Base-by-base conservation (phyloP, 30 jellyfish, hydroid and myxozoan species). In the Cassiopea andromeda region DNA sequence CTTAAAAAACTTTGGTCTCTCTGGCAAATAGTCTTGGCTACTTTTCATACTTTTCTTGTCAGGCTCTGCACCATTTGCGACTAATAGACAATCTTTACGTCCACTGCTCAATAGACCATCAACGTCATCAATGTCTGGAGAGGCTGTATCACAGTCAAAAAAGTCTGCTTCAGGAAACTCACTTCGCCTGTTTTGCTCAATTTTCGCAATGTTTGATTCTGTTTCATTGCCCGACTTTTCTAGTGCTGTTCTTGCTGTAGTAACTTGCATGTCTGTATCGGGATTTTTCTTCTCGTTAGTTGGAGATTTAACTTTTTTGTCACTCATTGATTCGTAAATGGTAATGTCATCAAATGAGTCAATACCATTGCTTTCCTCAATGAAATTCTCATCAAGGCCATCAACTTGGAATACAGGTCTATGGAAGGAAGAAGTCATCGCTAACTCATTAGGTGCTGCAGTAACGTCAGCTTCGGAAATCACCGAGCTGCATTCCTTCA, bases 321-420 rank as follows among this genome's bases (percentile, higher is more conserved):
- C 64, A 54, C 12, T 54, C 10, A 0, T 54, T 54, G 79, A 16
- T 16, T 70, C 79, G 79, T 70, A 70, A 43, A 70, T 70, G 50
- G 79, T 70, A 43, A 70, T 10, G 7, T 70, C 79, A 18, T 70
- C 79, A 70, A 70, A 1, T 5, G 79, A 70, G 16, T 70, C 79
- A 70, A n/a, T 7, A 6, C 0, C 54, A 8, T 0, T 54, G 64
- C 12, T 54, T 1, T 70, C 15, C 54, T 70, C 4, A 16, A 15
- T 2, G 15, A n/a, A 70, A 0, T 43, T 70, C 2, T 10, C 50
- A 16, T 70, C 79, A 12, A 70, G 27, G 50, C 1, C 10, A 43
- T 5, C 0, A 38, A 0, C n/a, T 5, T 38, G 7, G 54, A 70
- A 70, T 18, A 18, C 54, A 70, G 79, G 76, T 58, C 13, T 14